Conservation (phyloP, 2,888 invertebrate genomes). For the Scaptomyza parva region DNA sequence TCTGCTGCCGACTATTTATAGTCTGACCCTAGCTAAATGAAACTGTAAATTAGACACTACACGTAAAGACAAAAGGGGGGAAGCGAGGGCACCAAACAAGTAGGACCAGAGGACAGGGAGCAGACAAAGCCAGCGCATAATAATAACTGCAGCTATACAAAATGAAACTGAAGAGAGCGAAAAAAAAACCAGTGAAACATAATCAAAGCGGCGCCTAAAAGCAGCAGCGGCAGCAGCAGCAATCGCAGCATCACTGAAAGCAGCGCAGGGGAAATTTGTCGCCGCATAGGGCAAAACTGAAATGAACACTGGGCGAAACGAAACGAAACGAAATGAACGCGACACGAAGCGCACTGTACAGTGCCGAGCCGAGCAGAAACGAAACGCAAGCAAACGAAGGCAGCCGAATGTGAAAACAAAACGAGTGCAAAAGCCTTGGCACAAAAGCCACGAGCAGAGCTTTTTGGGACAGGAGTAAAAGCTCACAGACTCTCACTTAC, state of each 20-base stretch:
- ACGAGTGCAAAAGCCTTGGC: slow-evolving; percentile 45
- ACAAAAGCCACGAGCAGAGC: slow-evolving; percentile 41
- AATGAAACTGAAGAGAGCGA: slow-evolving; percentile 37
- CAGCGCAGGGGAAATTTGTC: slow-evolving; percentile 53
- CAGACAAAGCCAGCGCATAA: slow-evolving; percentile 74
- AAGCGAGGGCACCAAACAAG: not conserved
- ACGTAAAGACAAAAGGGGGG: slow-evolving; percentile 16
- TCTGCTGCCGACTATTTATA: slow-evolving; percentile 79
- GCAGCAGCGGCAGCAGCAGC: slow-evolving; percentile 35
- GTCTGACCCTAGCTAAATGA: slow-evolving; percentile 79
- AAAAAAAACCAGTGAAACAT: slow-evolving; percentile 41
- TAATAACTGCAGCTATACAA: slow-evolving; percentile 71
- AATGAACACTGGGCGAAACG: slow-evolving; percentile 43
- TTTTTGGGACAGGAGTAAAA: slow-evolving; percentile 72
- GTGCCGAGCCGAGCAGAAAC: slow-evolving; percentile 28
- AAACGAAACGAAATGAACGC: slow-evolving; percentile 34
- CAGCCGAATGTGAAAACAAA: slow-evolving; percentile 37
- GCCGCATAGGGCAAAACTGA: slow-evolving; percentile 36
- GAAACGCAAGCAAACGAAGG: slow-evolving; percentile 26
- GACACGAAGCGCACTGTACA: slow-evolving; percentile 11
- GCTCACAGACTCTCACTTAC: slow-evolving; percentile 22
- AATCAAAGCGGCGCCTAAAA: slow-evolving; percentile 63
- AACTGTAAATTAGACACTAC: slow-evolving; percentile 76
- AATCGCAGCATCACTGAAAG: slow-evolving; percentile 15
- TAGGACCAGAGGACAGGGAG: not conserved